Evolutionary conservation across 2,888 invertebrate genomes (phyloP), one percentile per base, ranked within the genome.

Genomic region (Aricia artaxerxes): DNA sequence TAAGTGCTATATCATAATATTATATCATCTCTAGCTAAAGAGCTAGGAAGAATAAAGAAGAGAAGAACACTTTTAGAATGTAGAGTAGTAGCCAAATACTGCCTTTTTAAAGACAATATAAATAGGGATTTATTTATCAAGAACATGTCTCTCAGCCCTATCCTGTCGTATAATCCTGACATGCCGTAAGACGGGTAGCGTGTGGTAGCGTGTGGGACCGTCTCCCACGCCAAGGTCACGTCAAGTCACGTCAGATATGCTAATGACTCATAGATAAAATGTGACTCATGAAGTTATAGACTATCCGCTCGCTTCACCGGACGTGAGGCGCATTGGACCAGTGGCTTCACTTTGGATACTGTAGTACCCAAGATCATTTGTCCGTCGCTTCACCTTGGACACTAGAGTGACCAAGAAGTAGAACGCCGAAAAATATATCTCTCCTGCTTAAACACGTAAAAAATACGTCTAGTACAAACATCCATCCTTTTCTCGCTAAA

Each of bases 121-220:
- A 24, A 24, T 69, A 35, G 4, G 35, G 69, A 69, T 35, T 69
- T 35, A 35, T 69, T 11, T 11, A 16, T 38, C 35, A 53, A 31
- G 35, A 76, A 53, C 6, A 76, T n/a, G 24, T 76, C 16, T 53
- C 4, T 80, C 87, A 91, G 81, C 92, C 92, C 92, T 88, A 81
- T 5, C 31, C 49, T 78, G 81, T 80, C 81, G 82, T 81, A 83
- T 92, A 92, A 93, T 92, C 92, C 89, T 82, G 85, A 83, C 86
- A 86, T 85, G 80, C 89, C 76, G 53, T 53, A 93, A 93, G 89
- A 92, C 93, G 89, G 89, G 93, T 89, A 91, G 90, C 91, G 86
- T 91, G 92, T 93, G 92, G 91, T 92, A 93, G 92, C 89, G 86
- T 87, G 87, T 90, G 90, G 90, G 88, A 88, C 88, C 87, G 86